Evolutionary conservation across 2,888 invertebrate species (phyloP), one percentile per base, ranked within the genome.

Genomic region (Leptogaster cylindrica): DNA sequence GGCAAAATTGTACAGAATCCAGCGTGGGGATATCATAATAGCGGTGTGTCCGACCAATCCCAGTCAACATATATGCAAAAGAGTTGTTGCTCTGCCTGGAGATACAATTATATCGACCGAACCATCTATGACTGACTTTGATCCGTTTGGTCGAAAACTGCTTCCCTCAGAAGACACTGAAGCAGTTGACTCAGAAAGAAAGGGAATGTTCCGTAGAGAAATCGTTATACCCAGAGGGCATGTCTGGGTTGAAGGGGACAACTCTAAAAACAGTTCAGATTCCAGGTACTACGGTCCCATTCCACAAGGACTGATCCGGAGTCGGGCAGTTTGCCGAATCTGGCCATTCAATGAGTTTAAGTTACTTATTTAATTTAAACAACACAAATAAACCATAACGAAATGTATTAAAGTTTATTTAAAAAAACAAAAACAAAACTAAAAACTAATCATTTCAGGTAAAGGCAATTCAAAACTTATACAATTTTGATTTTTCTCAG

Each of bases 181-280:
- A 4, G 12, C 16, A 12, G 52, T 31, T 33, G 8, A 33, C 1
- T 12, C 31, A 7, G 48, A 46, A 12, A 25, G 23, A 8, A 31
- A 5, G 1, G 4, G 25, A 10, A 33, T 16, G 10, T 20, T n/a
- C 12, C 12, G 8, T 12, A 64, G 20, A 7, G 74, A 82, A 68
- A 83, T 88, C 72, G 77, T 86, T 77, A 89, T 95, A 41, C 95
- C 95, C 0, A 83, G 84, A 73, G 95, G 95, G 1, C 91, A 93
- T 80, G 89, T 95, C 0, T 96, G 95, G 95, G 81, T 96, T 68
- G 92, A 94, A 82, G 95, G 97, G 14, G 96, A 97, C 77, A 97
- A 97, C 79, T 83, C 84, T 8, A 79, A 79, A 63, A 93, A 94
- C 81, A 96, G 95, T 6, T 86, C 89, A 0, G 97, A 97, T 81